These are phyloP conservation scores for Ceryle rudis DNA, from an alignment of 2,797 vertebrate genomes.

Conservation along the genomic window DNA sequence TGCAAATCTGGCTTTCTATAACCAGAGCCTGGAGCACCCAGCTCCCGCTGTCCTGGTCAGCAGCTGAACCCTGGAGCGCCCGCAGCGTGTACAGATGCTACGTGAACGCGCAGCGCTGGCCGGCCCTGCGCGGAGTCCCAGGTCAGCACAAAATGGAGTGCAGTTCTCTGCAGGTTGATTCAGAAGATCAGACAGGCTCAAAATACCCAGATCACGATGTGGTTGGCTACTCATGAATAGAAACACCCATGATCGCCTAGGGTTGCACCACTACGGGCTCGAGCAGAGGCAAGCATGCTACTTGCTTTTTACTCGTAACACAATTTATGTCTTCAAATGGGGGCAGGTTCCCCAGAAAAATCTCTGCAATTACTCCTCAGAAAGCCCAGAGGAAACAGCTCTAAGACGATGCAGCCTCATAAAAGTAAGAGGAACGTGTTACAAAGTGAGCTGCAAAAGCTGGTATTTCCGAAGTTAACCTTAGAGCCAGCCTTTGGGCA, in stretches of 20 bases:
- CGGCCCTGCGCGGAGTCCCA: background rate
- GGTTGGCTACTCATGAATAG: background rate
- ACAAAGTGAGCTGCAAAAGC: background rate
- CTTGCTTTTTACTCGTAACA: background rate
- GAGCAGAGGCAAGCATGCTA: background rate
- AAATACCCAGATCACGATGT: background rate
- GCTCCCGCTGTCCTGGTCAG: background rate
- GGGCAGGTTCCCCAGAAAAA: background rate
- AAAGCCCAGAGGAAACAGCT: background rate
- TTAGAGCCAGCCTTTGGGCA: background rate
- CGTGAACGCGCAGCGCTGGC: background rate
- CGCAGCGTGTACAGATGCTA: background rate
- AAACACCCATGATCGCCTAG: background rate
- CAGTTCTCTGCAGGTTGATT: background rate
- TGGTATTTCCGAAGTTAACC: background rate
- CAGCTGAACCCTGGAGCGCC: background rate
- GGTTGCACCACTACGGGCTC: background rate
- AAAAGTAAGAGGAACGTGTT: background rate
- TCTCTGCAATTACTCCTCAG: background rate
- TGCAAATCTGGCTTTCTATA: background rate
- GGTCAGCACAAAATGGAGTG: background rate
- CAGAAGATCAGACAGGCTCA: background rate
- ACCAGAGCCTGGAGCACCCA: background rate
- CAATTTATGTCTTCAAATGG: background rate
- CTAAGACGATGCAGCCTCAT: background rate